Evolutionary conservation across 1,140 invertebrate genomes (phyloP), one percentile per base, ranked within the genome.

Genomic region (Zelostemma sp.): DNA sequence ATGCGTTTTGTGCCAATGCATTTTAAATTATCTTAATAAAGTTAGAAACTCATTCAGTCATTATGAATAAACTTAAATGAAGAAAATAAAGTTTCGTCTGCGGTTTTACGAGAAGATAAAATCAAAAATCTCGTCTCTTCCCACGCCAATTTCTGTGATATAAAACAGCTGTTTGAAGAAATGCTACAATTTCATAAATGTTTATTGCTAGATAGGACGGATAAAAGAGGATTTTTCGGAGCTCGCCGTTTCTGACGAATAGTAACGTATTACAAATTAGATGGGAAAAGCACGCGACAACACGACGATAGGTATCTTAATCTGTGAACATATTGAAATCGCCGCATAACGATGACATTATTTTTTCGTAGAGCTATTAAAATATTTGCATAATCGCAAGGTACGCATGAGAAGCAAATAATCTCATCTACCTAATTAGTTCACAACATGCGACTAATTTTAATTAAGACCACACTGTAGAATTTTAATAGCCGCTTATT

Each of bases 1-100:
- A 80, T 79, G 72, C 66, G 56, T 56, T 62, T 45, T 40, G 58
- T 53, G 53, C 60, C 64, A 69, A 76, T 71, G 65, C 57, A 69
- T 71, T 64, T 65, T 61, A 68, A 68, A 75, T 58, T 61, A 67
- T 71, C 66, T 58, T 53, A 71, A 71, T 71, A 71, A 71, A 71
- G 66, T 71, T 58, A 71, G 46, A 71, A 71, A 25, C 21, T 25
- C 21, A 25, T 25, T 25, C 21, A 25, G 21, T 25, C 21, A 25
- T 25, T 25, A 25, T 8, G 21, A 25, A 25, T 25, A 25, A 25
- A 25, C 3, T 8, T 3, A 25, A 25, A 25, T 25, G 21, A 25
- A 25, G 21, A 8, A 8, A 3, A 25, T 25, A 4, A 25, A 25
- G 8, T 25, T 25, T 25, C n/a, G n/a, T n/a, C n/a, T n/a, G n/a